phyloP scores from a whole-genome alignment of 92 coral and sea anemone genomes.

The Umimayanthus kanabou region DNA sequence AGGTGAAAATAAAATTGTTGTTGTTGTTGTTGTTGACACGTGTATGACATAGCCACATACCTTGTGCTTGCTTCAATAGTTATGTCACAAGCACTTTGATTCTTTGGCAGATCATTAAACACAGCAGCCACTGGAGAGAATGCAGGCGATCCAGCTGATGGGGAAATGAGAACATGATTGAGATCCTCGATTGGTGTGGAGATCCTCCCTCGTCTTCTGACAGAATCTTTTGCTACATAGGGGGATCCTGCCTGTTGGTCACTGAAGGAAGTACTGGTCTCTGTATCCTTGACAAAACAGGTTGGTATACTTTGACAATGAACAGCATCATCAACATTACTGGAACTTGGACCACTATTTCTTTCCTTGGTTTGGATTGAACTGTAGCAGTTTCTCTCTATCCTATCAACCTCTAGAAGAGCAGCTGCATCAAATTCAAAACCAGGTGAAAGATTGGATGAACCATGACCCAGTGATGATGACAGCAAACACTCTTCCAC shows the following conservation, averaged over 20 bases:
- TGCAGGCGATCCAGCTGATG: constrained; percentile 69
- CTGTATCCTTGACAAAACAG: not conserved
- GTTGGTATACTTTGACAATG: not conserved
- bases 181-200: constrained; percentile 86
- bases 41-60: not conserved
- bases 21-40: too few relatives aligned
- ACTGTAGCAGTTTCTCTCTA: constrained; percentile 66
- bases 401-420: constrained; percentile 81
- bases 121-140: constrained; percentile 72
- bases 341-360: not conserved
- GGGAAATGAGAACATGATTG: constrained; percentile 57
- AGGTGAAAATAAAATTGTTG: too few relatives aligned
- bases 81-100: not conserved
- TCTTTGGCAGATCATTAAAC: constrained; percentile 32
- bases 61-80: constrained; percentile 33
- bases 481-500: not conserved
- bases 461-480: constrained; percentile 10
- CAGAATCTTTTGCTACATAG: not conserved
- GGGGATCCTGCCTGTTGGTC: not conserved
- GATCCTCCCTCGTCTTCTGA: constrained; percentile 69
- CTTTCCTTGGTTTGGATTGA: constrained; percentile 3
- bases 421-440: constrained; percentile 95
- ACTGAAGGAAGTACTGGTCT: not conserved
- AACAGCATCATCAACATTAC: not conserved
- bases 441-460: constrained; percentile 83